Evolutionary conservation across 2,797 vertebrate genomes (phyloP).

Genomic region (Phataginus tricuspis): DNA sequence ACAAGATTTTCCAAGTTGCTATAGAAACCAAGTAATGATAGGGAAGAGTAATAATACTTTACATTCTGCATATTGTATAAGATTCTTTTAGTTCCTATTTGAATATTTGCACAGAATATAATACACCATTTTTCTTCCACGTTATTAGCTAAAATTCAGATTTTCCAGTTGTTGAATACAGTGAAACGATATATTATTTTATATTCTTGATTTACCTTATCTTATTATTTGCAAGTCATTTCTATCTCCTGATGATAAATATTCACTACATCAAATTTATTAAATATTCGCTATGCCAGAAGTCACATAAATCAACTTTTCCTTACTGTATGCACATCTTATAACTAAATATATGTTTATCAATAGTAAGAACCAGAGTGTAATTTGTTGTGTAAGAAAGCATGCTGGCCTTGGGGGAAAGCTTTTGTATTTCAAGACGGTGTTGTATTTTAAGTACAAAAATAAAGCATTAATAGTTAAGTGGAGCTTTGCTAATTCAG

Average conservation of each 20-base stretch:
- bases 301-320: constrained; percentile 16
- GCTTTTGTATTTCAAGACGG: neutral
- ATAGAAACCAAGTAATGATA: constrained; percentile 79
- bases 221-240: constrained; percentile 47
- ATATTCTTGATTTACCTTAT: constrained; percentile 32
- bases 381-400: constrained; percentile 29
- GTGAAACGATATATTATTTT: neutral
- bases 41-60: constrained; percentile 73
- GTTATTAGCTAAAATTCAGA: constrained; percentile 19
- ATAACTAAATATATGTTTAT: constrained; percentile 50
- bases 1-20: constrained; percentile 75
- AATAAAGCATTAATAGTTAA: constrained; percentile 44
- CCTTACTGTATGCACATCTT: constrained; percentile 26
- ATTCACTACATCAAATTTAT: constrained; percentile 4
- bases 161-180: neutral
- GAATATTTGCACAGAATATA: constrained; percentile 31
- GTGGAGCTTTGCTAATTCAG: constrained; percentile 26
- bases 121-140: neutral
- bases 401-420: neutral
- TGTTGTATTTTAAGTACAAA: constrained; percentile 14
- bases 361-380: neutral
- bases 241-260: neutral
- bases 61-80: constrained; percentile 61
- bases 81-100: constrained; percentile 62
- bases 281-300: constrained; percentile 45